Evolutionary conservation across 2,888 invertebrate species (phyloP).

Genomic region (Hypolimnas misippus): DNA sequence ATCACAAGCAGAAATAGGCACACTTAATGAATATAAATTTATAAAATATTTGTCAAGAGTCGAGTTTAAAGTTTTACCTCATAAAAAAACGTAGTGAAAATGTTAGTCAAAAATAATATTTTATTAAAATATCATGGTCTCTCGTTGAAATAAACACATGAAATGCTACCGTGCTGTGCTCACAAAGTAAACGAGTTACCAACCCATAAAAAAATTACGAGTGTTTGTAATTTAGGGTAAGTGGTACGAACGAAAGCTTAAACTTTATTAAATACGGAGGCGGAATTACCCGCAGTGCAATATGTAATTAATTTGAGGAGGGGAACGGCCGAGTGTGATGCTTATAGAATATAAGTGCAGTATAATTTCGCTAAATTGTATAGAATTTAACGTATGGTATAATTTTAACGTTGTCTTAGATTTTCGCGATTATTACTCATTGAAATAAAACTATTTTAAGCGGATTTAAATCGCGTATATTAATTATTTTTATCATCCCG

Average conservation of each 20-base stretch:
- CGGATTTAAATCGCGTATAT: too few species aligned
- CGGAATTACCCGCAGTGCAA: slow-evolving; percentile 38
- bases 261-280: slow-evolving; percentile 42
- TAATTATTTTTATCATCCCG: too few species aligned
- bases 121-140: slow-evolving; percentile 29
- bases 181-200: slow-evolving; percentile 42
- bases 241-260: slow-evolving; percentile 39
- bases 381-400: slow-evolving; percentile 16
- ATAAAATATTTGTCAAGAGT: slow-evolving; percentile 25
- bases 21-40: slow-evolving; percentile 22
- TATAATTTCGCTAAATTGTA: slow-evolving; percentile 1
- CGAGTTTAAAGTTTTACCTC: slow-evolving; percentile 25
- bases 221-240: slow-evolving; percentile 44
- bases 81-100: slow-evolving; percentile 17
- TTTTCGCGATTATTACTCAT: too few species aligned
- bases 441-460: too few species aligned
- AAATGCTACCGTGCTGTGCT: slow-evolving; percentile 27
- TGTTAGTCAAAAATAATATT: slow-evolving; percentile 24
- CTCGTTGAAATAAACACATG: slow-evolving; percentile 32
- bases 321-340: slow-evolving; percentile 18
- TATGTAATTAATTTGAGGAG: slow-evolving; percentile 41
- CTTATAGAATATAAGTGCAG: slow-evolving; percentile 15
- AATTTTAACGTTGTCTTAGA: too few species aligned
- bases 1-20: not conserved
- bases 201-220: slow-evolving; percentile 42